Base-by-base conservation (phyloP, 2,113 vertebrate species). In the Dicaeum eximium region DNA sequence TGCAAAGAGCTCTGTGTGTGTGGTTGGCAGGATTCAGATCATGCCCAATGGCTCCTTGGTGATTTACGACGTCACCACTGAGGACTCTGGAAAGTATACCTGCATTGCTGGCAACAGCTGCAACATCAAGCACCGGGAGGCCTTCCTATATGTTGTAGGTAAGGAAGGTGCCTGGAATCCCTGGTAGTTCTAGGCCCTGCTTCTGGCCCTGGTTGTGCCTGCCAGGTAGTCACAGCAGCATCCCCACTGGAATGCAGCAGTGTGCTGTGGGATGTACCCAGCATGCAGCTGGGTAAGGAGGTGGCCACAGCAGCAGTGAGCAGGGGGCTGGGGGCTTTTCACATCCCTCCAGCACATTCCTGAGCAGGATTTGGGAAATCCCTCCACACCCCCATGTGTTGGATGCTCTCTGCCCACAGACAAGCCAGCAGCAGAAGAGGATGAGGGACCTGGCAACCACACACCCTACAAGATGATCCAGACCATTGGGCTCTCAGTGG, bases 391-490 rank as follows among this genome's bases (percentile, higher is more conserved):
- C 22, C 61, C 13, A 64, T 27, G 33, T 38, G 7, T 31, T 84
- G 1, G 18, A n/a, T 80, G 50, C 31, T 90, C 6, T 97, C 33
- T 97, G 37, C 40, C 89, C 71, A 61, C 97, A 99, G 99, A 99
- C 48, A 99, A 99, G 90, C 99, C 99, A 0, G 30, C 94, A 57
- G 95, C 56, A 2, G 89, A 93, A 20, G 83, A 69, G 25, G 93
- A 96, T 0, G 96, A 96, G 3, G 97, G 93, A 2, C 97, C 95
- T 0, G 98, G 97, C 21, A 99, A 97, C 90, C 98, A 97, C 88
- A 98, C 99, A 3, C 99, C 99, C 6, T 99, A 99, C 90, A 99
- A 99, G 98, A 99, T 99, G 99, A 99, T 99, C 98, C 99, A 99
- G 97, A 99, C 99, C 80, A 99, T 99, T 3, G 99, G 99, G 11